These are phyloP conservation scores for Micrastur ruficollis DNA, from an alignment of 2,797 vertebrate species.

Conservation along the genomic window DNA sequence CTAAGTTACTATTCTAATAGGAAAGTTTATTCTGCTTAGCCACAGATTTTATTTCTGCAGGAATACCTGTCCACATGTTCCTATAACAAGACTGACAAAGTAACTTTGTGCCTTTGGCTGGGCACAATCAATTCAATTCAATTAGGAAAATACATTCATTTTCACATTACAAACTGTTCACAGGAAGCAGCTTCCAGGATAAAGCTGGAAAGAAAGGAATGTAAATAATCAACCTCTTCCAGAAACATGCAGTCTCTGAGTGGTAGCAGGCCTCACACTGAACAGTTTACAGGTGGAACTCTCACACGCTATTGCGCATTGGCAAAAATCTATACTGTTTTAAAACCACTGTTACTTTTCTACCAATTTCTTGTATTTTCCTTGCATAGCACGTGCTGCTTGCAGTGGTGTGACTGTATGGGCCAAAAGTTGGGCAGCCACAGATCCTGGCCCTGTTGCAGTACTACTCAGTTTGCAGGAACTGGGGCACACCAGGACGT, in stretches of 20 bases:
- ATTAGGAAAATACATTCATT: background rate
- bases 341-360: background rate
- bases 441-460: background rate
- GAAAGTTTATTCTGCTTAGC: background rate
- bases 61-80: background rate
- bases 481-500: background rate
- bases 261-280: background rate
- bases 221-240: slow-evolving; percentile 33
- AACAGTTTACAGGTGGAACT: background rate
- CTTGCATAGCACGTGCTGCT: background rate
- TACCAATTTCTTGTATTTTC: background rate
- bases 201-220: slow-evolving; percentile 21
- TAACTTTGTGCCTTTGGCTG: background rate
- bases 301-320: background rate
- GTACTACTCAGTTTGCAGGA: background rate
- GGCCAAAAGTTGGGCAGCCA: background rate
- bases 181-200: slow-evolving; percentile 11
- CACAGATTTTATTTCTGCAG: background rate
- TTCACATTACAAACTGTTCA: slow-evolving; percentile 4
- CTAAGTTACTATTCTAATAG: background rate
- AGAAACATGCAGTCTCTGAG: background rate
- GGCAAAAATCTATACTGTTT: background rate
- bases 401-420: background rate
- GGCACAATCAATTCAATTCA: background rate
- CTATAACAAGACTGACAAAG: background rate